phyloP scores from a whole-genome alignment of 1,140 invertebrate genomes.

The Palaemon carinicauda region DNA sequence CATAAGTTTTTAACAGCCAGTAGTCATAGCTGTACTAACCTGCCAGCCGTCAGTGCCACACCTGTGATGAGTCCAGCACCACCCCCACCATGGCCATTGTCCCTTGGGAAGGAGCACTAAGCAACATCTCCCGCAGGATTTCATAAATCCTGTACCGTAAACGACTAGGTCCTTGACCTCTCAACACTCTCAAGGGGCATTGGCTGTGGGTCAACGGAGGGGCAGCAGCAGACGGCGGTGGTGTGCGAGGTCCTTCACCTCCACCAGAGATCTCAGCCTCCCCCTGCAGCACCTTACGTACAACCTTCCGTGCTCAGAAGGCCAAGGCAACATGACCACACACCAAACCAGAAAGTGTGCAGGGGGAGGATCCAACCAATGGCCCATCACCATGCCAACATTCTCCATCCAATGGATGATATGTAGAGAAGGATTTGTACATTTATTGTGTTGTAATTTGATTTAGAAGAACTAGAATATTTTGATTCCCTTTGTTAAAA shows the following conservation, averaged over 20 bases:
- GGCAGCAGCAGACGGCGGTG: slow-evolving; percentile 17
- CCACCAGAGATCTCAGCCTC: slow-evolving; percentile 25
- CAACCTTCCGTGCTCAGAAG: neutral
- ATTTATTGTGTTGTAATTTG: slow-evolving; percentile 41
- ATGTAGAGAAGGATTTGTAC: slow-evolving; percentile 27
- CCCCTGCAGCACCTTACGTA: neutral
- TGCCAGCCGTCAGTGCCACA: slow-evolving; percentile 29
- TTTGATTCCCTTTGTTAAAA: slow-evolving; percentile 36
- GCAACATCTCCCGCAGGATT: neutral
- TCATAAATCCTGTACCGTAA: no score
- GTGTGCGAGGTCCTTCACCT: slow-evolving; percentile 25
- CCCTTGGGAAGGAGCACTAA: neutral
- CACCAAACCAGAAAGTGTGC: neutral
- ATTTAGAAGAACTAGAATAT: slow-evolving; percentile 33
- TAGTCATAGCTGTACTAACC: slow-evolving; percentile 31
- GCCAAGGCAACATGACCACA: neutral
- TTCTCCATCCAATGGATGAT: slow-evolving; percentile 32
- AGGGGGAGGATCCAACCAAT: slow-evolving; percentile 20
- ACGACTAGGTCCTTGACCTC: no score
- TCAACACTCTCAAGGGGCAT: neutral
- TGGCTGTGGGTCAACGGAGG: slow-evolving; percentile 10
- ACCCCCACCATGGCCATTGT: slow-evolving; percentile 16
- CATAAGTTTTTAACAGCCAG: slow-evolving; percentile 20
- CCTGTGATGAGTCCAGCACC: slow-evolving; percentile 27
- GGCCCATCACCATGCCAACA: slow-evolving; percentile 31